Percentiles rank a stretch among this genome's conserved stretches.
Conservation (phyloP, 1,140 invertebrate genomes). For the Drosophila mayri region DNA sequence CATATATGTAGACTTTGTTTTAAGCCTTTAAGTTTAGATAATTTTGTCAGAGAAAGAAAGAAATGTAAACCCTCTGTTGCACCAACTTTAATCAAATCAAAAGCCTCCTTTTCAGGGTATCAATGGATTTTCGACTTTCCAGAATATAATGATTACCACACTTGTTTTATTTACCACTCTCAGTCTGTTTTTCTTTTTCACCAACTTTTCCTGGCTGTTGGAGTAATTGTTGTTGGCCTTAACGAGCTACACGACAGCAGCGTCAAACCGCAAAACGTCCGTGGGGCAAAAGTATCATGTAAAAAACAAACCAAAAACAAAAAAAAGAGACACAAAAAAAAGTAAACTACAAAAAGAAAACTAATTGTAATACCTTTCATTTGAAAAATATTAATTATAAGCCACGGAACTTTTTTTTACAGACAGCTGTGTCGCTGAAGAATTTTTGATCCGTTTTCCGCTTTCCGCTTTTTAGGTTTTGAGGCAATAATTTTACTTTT, state of each 20-base stretch:
- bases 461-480: slow-evolving; percentile 10
- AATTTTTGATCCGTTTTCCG: slow-evolving; percentile 52
- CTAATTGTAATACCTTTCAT: slow-evolving; percentile 75
- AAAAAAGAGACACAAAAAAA: slow-evolving; percentile 9
- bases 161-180: slow-evolving; percentile 45
- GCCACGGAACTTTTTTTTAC: slow-evolving; percentile 27
- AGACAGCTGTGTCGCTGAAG: slow-evolving; percentile 38
- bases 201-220: slow-evolving; percentile 18
- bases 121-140: not conserved
- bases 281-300: slow-evolving; percentile 25
- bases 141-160: slow-evolving; percentile 17
- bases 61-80: too few species aligned
- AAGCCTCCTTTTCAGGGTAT: not conserved
- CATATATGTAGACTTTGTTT: too few species aligned
- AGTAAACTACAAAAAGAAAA: slow-evolving; percentile 20
- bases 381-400: slow-evolving; percentile 81
- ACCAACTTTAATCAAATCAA: not conserved
- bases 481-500: slow-evolving; percentile 4
- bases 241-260: slow-evolving; percentile 72
- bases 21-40: fast-evolving
- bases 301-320: slow-evolving; percentile 5
- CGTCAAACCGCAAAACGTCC: slow-evolving; percentile 66
- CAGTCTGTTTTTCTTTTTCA: slow-evolving; percentile 17
- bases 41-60: not conserved
- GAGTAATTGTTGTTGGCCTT: slow-evolving; percentile 33